Conservation (phyloP, 2,113 vertebrate genomes). For the Triplophysa dalaica region DNA sequence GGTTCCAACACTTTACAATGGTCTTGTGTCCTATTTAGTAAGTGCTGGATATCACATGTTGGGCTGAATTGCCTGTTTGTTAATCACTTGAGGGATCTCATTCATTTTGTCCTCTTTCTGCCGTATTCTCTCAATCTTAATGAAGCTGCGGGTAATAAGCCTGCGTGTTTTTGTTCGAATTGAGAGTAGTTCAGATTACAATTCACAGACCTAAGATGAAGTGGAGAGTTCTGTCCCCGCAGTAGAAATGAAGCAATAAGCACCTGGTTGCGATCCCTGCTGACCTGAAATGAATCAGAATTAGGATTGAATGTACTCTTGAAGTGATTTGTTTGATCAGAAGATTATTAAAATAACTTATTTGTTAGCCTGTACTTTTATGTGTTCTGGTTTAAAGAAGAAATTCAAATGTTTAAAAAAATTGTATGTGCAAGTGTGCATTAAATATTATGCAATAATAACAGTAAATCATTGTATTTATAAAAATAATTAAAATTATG, state of each 20-base stretch:
- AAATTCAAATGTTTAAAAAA: too few species aligned
- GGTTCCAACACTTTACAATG: slow-evolving; percentile 3
- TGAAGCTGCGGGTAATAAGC: slow-evolving; percentile 50
- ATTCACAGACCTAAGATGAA: slow-evolving; percentile 49
- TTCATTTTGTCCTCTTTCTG: slow-evolving; percentile 27
- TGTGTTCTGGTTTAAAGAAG: too few species aligned
- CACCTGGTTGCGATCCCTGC: slow-evolving; percentile 23
- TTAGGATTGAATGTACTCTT: neutral
- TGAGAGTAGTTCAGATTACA: slow-evolving; percentile 48
- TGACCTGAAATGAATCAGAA: neutral
- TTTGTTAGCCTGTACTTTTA: too few species aligned
- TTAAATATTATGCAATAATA: too few species aligned
- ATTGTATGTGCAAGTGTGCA: too few species aligned
- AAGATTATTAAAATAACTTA: too few species aligned
- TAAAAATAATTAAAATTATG: too few species aligned
- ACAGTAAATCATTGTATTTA: too few species aligned
- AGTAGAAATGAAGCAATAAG: slow-evolving; percentile 55
- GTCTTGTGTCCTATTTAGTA: slow-evolving; percentile 35
- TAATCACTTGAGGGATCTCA: slow-evolving; percentile 34
- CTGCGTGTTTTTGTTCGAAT: slow-evolving; percentile 30
- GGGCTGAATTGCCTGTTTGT: slow-evolving; percentile 34
- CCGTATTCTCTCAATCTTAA: slow-evolving; percentile 19
- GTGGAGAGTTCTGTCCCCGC: slow-evolving; percentile 48
- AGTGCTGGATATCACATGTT: neutral
- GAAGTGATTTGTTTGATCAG: too few species aligned